Base-by-base conservation (phyloP, 1,140 invertebrate species). In the Nephila pilipes region DNA sequence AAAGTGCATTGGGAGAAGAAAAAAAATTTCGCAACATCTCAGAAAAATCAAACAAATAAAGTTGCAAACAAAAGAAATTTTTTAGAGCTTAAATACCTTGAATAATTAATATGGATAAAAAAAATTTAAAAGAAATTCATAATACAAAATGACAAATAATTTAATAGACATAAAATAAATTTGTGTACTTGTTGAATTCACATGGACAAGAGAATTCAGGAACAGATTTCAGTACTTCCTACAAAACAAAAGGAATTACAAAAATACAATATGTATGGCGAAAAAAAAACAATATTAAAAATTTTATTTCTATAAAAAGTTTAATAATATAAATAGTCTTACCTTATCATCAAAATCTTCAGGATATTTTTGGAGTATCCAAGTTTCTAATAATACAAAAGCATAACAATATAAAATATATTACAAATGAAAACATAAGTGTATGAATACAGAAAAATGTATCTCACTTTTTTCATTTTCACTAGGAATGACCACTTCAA, bases 181-280 rank as follows among this genome's bases (percentile, higher is more conserved):
- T 65, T 75, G 90, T 96, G 96, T 96, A 98, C 97, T 97, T 97
- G 95, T 97, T 97, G 95, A 97, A 96, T 95, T 97, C 96, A 96
- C 97, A 98, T 65, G 98, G 98, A 96, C 97, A 98, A 94, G 97
- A 97, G 96, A 98, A 98, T 96, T 98, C 97, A 83, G 97, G 97
- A 94, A 98, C 97, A 95, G 97, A 97, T 95, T 97, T 97, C 36
- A 98, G 95, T 94, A 98, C 96, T 95, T 98, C 92, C 88, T 93
- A 12, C 0, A 93, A 83, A 55, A 55, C n/a, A 79, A 79, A 79
- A 25, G 32, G 46, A 81, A 25, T 65, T 65, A 3, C 46, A 16
- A 36, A 46, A 81, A 36, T 81, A 83, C 12, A 38, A 81, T 46
- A 38, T 0, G 3, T 54, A 81, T n/a, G n/a, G n/a, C n/a, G 5